Evolutionary conservation across 2,888 invertebrate species (phyloP).

Genomic region (Chymomyza fuscimana): DNA sequence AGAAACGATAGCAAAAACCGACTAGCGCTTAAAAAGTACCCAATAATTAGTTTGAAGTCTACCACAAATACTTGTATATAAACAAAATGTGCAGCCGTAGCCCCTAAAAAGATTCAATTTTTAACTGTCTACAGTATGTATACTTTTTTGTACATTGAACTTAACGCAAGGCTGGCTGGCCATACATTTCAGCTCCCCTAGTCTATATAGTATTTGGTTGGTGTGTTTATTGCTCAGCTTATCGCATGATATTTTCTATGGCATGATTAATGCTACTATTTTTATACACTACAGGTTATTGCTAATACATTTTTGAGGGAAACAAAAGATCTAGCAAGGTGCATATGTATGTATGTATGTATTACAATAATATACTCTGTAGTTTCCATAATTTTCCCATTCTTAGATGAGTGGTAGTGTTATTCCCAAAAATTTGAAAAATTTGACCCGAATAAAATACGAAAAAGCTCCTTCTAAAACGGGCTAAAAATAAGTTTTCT

Average conservation of each 20-base stretch:
- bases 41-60: background rate
- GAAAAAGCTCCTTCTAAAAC: too few relatives aligned
- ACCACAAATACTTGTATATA: slow-evolving; percentile 2
- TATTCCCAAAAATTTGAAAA: too few relatives aligned
- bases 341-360: too few relatives aligned
- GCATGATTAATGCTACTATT: slow-evolving; percentile 35
- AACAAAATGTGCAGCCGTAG: background rate
- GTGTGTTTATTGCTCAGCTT: slow-evolving; percentile 26
- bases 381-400: too few relatives aligned
- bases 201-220: slow-evolving; percentile 15
- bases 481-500: too few relatives aligned
- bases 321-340: too few relatives aligned
- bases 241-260: slow-evolving; percentile 64
- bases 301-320: too few relatives aligned
- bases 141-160: slow-evolving; percentile 58
- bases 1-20: background rate
- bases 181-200: slow-evolving; percentile 5
- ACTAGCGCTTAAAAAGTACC: background rate
- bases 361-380: too few relatives aligned
- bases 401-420: too few relatives aligned
- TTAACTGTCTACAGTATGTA: background rate
- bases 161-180: slow-evolving; percentile 31
- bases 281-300: background rate
- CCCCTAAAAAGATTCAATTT: background rate
- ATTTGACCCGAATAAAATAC: too few relatives aligned